Percentiles rank a stretch among this genome's conserved stretches.
Evolutionary conservation across 2,797 vertebrate species (phyloP).

Genomic region (Silurus lanzhouensis): DNA sequence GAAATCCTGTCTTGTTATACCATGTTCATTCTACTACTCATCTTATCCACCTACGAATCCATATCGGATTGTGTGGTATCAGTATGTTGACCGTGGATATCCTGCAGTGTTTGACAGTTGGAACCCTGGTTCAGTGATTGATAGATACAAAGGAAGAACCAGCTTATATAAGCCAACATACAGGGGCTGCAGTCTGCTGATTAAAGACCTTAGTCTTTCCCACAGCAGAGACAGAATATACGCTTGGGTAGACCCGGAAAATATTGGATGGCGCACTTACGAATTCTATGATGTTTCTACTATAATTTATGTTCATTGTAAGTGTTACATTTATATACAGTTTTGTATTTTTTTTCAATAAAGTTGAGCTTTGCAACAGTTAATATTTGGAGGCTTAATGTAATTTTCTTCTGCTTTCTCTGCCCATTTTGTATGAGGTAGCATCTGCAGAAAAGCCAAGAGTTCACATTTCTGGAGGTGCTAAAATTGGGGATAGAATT

Average conservation of each 20-base stretch:
- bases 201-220: constrained; percentile 23
- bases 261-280: constrained; percentile 47
- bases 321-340: constrained; percentile 25
- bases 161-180: accelerated
- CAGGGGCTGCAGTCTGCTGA: constrained; percentile 57
- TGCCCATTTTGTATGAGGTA: not conserved
- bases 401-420: not conserved
- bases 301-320: constrained; percentile 59
- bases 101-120: constrained; percentile 61
- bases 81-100: constrained; percentile 49
- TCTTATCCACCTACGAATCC: constrained; percentile 41
- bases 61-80: constrained; percentile 65
- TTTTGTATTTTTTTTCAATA: not conserved
- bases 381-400: not conserved
- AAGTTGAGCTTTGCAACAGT: not conserved
- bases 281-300: constrained; percentile 62
- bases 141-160: constrained; percentile 54
- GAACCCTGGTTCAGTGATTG: not conserved
- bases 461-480: constrained; percentile 24
- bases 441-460: not conserved
- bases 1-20: constrained; percentile 67
- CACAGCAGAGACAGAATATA: constrained; percentile 63
- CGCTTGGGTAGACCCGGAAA: constrained; percentile 68
- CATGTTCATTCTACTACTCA: constrained; percentile 62
- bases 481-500: not conserved